Evolutionary conservation across 1,140 invertebrate genomes (phyloP).

Genomic region (Drosophila mauritiana): DNA sequence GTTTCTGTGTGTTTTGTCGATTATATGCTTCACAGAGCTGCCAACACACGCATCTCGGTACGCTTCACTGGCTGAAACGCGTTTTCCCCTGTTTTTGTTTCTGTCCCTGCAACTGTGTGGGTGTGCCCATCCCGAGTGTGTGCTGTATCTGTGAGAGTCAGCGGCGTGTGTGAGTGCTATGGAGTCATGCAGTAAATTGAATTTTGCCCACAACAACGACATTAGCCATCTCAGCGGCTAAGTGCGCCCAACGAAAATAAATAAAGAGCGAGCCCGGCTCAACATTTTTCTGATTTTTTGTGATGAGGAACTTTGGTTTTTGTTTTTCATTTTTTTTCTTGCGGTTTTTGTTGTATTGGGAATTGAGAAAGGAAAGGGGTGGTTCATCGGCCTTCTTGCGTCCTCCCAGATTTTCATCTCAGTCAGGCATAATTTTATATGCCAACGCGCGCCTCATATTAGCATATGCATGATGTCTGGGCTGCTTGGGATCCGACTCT

Average conservation of each 20-base stretch:
- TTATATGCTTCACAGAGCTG: constrained; percentile 79
- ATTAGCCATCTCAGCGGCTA: constrained; percentile 71
- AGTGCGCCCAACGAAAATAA: constrained; percentile 10
- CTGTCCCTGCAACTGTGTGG: constrained; percentile 15
- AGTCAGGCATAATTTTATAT: constrained; percentile 58
- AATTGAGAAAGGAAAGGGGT: neutral
- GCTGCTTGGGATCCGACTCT: neutral
- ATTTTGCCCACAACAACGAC: constrained; percentile 79
- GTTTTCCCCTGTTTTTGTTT: constrained; percentile 37
- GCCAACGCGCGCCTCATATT: constrained; percentile 48
- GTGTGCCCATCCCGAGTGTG: constrained; percentile 2
- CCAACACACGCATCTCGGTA: constrained; percentile 58
- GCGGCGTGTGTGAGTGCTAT: constrained; percentile 47
- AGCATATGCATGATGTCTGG: constrained; percentile 58
- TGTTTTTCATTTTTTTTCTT: constrained; percentile 23
- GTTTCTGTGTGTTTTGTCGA: constrained; percentile 60
- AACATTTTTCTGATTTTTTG: constrained; percentile 35
- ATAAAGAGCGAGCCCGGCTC: constrained; percentile 21
- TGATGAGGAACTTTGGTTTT: constrained; percentile 20
- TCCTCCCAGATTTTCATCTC: constrained; percentile 7
- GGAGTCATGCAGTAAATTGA: constrained; percentile 80
- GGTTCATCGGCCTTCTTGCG: neutral
- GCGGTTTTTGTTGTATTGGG: neutral
- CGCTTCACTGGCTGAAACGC: constrained; percentile 53
- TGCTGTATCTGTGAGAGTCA: constrained; percentile 5